A percentile compares a stretch with the other conserved stretches of the same genome.
phyloP scores from a whole-genome alignment of 2,888 invertebrate species.

The Harpagoxenus sublaevis region DNA sequence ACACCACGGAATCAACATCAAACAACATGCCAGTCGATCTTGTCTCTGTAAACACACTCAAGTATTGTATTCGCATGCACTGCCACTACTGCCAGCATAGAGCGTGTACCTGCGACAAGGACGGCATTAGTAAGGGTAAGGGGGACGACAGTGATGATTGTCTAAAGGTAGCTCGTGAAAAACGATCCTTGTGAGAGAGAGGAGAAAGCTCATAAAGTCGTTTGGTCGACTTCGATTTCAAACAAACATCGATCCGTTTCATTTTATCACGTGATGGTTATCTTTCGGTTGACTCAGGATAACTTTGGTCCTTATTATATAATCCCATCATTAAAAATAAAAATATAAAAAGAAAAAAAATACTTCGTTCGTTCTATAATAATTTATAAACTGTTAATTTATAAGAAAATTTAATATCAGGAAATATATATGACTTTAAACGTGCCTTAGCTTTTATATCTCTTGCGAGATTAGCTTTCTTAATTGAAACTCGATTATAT shows the following conservation, averaged over 20 bases:
- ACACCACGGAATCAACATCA: slow-evolving; percentile 80
- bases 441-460: background rate
- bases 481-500: background rate
- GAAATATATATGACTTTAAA: background rate
- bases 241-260: slow-evolving; percentile 28
- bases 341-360: background rate
- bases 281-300: background rate
- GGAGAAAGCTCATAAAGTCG: slow-evolving; percentile 50
- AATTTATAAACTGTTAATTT: background rate
- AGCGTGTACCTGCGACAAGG: slow-evolving; percentile 51
- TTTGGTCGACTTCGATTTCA: slow-evolving; percentile 56
- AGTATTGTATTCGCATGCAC: slow-evolving; percentile 76
- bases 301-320: background rate
- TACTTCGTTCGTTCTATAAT: background rate
- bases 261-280: slow-evolving; percentile 21
- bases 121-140: slow-evolving; percentile 22
- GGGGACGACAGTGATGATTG: slow-evolving; percentile 67
- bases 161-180: slow-evolving; percentile 81
- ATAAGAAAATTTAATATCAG: background rate
- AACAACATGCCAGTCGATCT: slow-evolving; percentile 80
- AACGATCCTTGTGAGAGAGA: slow-evolving; percentile 82
- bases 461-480: background rate
- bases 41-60: slow-evolving; percentile 77
- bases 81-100: slow-evolving; percentile 39
- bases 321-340: background rate